These are phyloP conservation scores for Drosophila parthenogenetica DNA, from an alignment of 2,888 invertebrate genomes.

Conservation along the genomic window DNA sequence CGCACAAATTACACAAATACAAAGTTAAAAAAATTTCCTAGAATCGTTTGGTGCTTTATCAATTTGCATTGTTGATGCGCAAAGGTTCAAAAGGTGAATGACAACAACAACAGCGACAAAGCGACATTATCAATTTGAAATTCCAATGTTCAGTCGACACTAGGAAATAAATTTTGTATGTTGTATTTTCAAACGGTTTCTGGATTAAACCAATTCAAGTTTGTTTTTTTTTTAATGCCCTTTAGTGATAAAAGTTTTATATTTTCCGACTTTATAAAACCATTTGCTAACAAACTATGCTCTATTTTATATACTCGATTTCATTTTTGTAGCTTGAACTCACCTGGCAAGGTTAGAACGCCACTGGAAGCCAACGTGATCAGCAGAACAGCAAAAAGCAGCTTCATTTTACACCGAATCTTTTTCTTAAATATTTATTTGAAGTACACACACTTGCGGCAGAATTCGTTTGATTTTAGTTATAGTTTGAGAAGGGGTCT, in stretches of 20 bases:
- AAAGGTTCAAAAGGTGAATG: constrained; percentile 52
- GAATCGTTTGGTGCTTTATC: constrained; percentile 49
- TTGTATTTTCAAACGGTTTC: neutral
- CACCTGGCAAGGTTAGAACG: constrained; percentile 83
- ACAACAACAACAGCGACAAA: neutral
- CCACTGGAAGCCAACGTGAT: constrained; percentile 78
- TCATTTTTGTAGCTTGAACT: constrained; percentile 54
- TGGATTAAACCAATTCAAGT: constrained; percentile 14
- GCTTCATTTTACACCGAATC: constrained; percentile 74
- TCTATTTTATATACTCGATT: too few species aligned
- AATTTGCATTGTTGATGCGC: constrained; percentile 49
- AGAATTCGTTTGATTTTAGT: constrained; percentile 17
- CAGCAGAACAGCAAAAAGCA: constrained; percentile 75
- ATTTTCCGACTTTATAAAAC: too few species aligned
- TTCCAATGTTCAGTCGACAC: neutral
- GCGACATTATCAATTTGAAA: constrained; percentile 36
- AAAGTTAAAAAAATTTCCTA: constrained; percentile 23
- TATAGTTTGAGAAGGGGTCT: constrained; percentile 10
- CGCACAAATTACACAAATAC: constrained; percentile 44
- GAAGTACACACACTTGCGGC: constrained; percentile 24
- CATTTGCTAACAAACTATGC: neutral
- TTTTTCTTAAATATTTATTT: constrained; percentile 22
- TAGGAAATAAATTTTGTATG: constrained; percentile 12
- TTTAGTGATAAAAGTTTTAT: too few species aligned
- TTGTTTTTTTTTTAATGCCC: constrained; percentile 18